Conservation (phyloP, 2,797 vertebrate species). For the Dicrostonyx torquatus region DNA sequence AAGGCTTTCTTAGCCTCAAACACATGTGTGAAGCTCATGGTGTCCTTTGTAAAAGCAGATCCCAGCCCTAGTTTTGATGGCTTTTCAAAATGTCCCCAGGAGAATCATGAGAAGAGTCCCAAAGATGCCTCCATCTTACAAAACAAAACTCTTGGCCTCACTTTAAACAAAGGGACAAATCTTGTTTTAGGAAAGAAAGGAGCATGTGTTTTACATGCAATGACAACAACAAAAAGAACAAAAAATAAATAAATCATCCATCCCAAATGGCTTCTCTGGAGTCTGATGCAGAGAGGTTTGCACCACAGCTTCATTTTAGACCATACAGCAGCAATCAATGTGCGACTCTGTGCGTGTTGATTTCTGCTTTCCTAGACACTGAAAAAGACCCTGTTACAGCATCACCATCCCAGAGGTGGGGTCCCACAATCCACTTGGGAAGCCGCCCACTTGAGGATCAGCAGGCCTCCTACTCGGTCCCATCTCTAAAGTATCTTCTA, state of each 20-base stretch:
- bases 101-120: neutral
- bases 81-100: neutral
- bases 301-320: neutral
- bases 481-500: neutral
- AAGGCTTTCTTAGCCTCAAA: neutral
- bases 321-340: neutral
- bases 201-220: neutral
- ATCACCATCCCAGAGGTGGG: rapidly evolving
- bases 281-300: rapidly evolving
- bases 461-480: neutral
- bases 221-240: neutral
- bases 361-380: neutral
- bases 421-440: neutral
- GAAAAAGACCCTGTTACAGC: neutral
- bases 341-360: rapidly evolving
- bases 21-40: neutral
- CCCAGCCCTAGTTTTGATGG: neutral
- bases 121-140: neutral
- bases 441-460: neutral
- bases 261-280: neutral
- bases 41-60: neutral
- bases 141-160: slow-evolving; percentile 25
- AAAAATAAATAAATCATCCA: neutral
- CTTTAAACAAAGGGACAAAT: slow-evolving; percentile 16
- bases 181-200: neutral